Conservation (phyloP, 2,113 vertebrate genomes). For the Podarcis raffonei region DNA sequence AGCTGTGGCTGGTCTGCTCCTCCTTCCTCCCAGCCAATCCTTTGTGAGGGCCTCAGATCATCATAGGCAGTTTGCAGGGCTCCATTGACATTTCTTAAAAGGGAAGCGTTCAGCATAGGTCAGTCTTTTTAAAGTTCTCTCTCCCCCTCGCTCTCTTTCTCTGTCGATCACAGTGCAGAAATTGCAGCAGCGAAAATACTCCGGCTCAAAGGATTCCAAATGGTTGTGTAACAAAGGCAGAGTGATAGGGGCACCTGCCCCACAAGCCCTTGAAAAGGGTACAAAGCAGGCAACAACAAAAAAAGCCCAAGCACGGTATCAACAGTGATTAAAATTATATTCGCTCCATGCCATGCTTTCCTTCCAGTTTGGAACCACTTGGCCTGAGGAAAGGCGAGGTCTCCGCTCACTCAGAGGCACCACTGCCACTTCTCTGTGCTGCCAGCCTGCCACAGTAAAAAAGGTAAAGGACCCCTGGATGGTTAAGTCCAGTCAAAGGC, state of each 20-base stretch:
- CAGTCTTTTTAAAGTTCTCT: no score
- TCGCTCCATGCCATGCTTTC: neutral
- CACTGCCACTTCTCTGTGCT: neutral
- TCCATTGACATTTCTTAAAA: neutral
- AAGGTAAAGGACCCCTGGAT: no score
- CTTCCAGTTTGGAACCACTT: neutral
- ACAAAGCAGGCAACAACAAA: neutral
- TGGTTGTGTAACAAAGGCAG: neutral
- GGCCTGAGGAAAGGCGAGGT: neutral
- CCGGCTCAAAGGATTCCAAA: neutral
- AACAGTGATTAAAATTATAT: neutral
- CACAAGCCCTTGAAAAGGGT: neutral
- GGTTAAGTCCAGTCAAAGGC: no score
- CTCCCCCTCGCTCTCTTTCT: neutral
- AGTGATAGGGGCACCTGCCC: no score
- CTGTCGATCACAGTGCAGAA: neutral
- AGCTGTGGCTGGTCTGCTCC: neutral
- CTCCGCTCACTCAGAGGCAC: neutral
- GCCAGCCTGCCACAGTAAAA: neutral
- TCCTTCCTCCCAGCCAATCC: neutral
- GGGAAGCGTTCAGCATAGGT: neutral
- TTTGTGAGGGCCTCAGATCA: neutral
- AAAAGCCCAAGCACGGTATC: neutral
- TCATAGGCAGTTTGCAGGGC: neutral
- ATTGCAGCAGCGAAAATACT: neutral